Base-by-base conservation (phyloP, 2,888 invertebrate genomes). In the Hydrotaea cyrtoneurina region DNA sequence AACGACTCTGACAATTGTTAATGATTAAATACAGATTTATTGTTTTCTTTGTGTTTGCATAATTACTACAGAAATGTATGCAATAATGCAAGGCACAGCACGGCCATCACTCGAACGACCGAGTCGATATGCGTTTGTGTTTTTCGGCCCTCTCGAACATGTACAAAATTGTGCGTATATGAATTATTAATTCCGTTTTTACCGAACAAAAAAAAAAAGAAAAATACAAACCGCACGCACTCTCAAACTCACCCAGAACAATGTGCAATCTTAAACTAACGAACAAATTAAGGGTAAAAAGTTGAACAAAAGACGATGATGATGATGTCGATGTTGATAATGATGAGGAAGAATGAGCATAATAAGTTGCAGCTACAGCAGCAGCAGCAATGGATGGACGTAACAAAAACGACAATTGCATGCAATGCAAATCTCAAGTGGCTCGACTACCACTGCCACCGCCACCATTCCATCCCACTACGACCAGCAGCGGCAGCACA, bases 221-320 rank as follows among this genome's bases (percentile, higher is more conserved):
- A 10, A 43, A 43, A 43, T 15, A 50, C n/a, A 15, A 62, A 31
- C 62, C 62, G 10, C 36, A 62, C 36, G 31, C 62, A 62, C 46
- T 46, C 39, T 23, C 21, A 21, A 46, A 5, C 23, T 8, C 66
- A 36, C 21, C 39, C 66, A 64, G 39, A 10, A 13, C 23, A 66
- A 39, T 26, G 39, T 17, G 46, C 43, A 39, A 26, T 73, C 55
- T 73, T 73, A 73, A 73, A 73, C 73, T 73, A 73, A 73, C 57
- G 73, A 73, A 73, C 57, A 59, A 73, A 57, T 73, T 73, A 73
- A 59, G 73, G 73, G 73, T 43, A 55, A 72, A 72, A 72, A 55
- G 36, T 55, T 17, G 57, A 59, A 57, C 66, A 66, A 19, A 66
- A 13, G 46, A 69, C 3, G 21, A 31, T 15, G 46, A 46, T 39